A percentile compares a stretch with the other conserved stretches of the same genome.
Conservation (phyloP, 2,113 vertebrate species). For the Neopipo cinnamomea region DNA sequence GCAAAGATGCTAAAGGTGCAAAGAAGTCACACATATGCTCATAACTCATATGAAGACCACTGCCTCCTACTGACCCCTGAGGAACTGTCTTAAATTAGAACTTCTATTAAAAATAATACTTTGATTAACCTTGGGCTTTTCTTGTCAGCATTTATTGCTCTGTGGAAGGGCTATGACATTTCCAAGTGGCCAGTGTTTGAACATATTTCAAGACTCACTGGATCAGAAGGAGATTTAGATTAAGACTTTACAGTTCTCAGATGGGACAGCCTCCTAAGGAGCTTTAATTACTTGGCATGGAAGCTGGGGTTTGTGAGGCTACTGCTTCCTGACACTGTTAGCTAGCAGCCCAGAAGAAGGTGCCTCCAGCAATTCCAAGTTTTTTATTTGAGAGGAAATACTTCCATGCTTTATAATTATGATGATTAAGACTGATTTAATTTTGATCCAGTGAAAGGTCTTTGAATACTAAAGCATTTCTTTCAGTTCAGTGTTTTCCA, state of each 20-base stretch:
- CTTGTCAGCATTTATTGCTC: not conserved
- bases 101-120: not conserved
- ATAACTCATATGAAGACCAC: not conserved
- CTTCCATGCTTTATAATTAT: not conserved
- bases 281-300: not conserved
- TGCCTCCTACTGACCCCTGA: not conserved
- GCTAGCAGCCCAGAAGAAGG: not conserved
- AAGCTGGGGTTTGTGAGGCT: not conserved
- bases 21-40: not conserved
- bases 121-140: not conserved
- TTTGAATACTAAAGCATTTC: not conserved
- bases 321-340: not conserved
- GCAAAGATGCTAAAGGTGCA: not conserved
- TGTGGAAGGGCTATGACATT: not conserved
- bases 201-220: not conserved
- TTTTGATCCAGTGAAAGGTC: not conserved
- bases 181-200: not conserved
- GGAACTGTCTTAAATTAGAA: not conserved
- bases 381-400: not conserved
- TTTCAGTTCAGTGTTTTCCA: not conserved
- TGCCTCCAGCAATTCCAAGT: not conserved
- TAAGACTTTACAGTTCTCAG: not conserved
- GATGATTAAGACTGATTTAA: not conserved
- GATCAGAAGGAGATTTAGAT: not conserved
- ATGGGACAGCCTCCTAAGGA: not conserved